Conservation (phyloP, 2,888 invertebrate species). For the Trachelus stipa region DNA sequence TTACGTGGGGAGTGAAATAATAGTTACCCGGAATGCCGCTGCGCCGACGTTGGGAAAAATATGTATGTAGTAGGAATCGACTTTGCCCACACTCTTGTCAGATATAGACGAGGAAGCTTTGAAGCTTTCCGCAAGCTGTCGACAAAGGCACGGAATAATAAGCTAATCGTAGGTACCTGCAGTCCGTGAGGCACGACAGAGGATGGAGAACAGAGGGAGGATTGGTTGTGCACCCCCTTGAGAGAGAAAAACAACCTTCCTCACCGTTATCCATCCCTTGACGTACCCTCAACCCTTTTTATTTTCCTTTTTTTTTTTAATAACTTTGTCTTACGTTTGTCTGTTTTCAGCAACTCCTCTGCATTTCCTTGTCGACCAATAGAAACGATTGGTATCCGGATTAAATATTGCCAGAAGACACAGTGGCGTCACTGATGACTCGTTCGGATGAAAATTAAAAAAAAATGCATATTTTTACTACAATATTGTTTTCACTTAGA, state of each 20-base stretch:
- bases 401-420: too few relatives aligned
- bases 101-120: slow-evolving; percentile 30
- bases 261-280: not conserved
- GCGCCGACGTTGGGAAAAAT: not conserved
- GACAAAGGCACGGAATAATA: slow-evolving; percentile 56
- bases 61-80: not conserved
- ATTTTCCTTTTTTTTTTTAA: not conserved
- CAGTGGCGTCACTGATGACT: too few relatives aligned
- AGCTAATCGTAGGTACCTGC: slow-evolving; percentile 48
- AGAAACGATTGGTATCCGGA: too few relatives aligned
- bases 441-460: too few relatives aligned
- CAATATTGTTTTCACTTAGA: too few relatives aligned
- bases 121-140: slow-evolving; percentile 40
- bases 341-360: not conserved
- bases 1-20: not conserved
- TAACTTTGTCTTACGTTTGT: not conserved
- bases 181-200: not conserved
- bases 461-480: too few relatives aligned
- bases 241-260: not conserved
- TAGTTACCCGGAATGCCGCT: not conserved
- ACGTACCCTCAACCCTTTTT: not conserved
- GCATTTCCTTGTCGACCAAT: not conserved
- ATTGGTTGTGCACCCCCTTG: not conserved
- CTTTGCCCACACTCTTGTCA: not conserved
- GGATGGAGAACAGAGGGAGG: slow-evolving; percentile 13